A percentile compares a stretch with the other conserved stretches of the same genome.
phyloP scores from a whole-genome alignment of 1,140 invertebrate species.

The Thaumetopoea pityocampa region DNA sequence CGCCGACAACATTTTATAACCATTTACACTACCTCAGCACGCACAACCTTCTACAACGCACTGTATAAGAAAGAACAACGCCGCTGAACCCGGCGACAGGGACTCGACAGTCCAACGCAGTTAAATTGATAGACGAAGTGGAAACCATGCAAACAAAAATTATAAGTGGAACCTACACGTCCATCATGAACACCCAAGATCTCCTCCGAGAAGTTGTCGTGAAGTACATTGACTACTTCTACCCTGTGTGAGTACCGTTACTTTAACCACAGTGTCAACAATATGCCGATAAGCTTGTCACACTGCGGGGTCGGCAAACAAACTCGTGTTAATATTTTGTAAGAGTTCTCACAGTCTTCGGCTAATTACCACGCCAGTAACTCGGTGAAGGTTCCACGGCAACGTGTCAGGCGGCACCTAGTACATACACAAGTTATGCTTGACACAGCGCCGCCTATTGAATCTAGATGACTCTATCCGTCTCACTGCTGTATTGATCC shows the following conservation, averaged over 20 bases:
- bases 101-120: constrained; percentile 46
- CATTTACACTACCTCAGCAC: constrained; percentile 38
- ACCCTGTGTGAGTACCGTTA: constrained; percentile 78
- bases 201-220: constrained; percentile 79
- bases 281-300: constrained; percentile 27
- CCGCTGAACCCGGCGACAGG: constrained; percentile 44
- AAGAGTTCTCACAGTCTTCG: constrained; percentile 37
- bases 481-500: constrained; percentile 63
- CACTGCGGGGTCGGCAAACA: constrained; percentile 34
- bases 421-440: constrained; percentile 46
- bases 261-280: constrained; percentile 26
- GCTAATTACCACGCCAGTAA: constrained; percentile 60
- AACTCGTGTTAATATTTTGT: constrained; percentile 14
- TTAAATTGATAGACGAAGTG: constrained; percentile 42
- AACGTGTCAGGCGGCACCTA: constrained; percentile 51
- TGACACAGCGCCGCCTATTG: constrained; percentile 66
- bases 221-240: constrained; percentile 81
- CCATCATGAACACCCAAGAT: constrained; percentile 80
- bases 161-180: constrained; percentile 77
- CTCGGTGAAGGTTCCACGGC: constrained; percentile 66
- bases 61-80: constrained; percentile 50
- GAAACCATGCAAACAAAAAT: constrained; percentile 73
- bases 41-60: constrained; percentile 42
- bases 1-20: constrained; percentile 32
- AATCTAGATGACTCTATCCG: constrained; percentile 51